Conservation (phyloP, 2,113 vertebrate species). For the Mobula birostris region DNA sequence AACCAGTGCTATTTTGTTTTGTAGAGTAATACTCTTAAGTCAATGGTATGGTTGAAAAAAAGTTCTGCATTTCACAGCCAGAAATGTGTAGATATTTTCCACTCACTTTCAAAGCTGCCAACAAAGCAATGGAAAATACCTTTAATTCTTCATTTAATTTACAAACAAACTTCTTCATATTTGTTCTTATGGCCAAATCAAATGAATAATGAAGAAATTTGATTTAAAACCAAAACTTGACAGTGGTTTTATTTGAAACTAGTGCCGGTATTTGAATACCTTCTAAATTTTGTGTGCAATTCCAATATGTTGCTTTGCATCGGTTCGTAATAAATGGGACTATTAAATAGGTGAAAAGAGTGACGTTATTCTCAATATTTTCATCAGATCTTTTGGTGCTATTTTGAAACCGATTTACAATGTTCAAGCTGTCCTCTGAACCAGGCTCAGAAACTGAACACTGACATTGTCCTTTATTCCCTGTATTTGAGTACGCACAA, state of each 20-base stretch:
- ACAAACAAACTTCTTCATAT: neutral
- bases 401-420: neutral
- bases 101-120: neutral
- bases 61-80: neutral
- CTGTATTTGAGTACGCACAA: neutral
- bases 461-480: neutral
- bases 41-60: conserved; percentile 6
- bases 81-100: conserved; percentile 24
- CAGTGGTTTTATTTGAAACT: neutral
- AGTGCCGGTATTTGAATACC: neutral
- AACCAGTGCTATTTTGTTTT: conserved; percentile 24
- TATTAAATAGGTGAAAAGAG: neutral
- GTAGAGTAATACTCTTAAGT: conserved; percentile 7
- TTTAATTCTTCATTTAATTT: conserved; percentile 10
- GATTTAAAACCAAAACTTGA: neutral
- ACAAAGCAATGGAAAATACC: neutral
- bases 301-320: neutral
- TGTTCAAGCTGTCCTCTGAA: neutral
- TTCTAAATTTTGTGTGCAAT: neutral
- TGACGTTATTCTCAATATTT: neutral
- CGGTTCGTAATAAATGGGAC: neutral
- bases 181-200: neutral
- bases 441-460: neutral
- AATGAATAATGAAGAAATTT: neutral
- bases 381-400: neutral